phyloP scores from a whole-genome alignment of 2,113 vertebrate genomes.

The Antechinus flavipes region DNA sequence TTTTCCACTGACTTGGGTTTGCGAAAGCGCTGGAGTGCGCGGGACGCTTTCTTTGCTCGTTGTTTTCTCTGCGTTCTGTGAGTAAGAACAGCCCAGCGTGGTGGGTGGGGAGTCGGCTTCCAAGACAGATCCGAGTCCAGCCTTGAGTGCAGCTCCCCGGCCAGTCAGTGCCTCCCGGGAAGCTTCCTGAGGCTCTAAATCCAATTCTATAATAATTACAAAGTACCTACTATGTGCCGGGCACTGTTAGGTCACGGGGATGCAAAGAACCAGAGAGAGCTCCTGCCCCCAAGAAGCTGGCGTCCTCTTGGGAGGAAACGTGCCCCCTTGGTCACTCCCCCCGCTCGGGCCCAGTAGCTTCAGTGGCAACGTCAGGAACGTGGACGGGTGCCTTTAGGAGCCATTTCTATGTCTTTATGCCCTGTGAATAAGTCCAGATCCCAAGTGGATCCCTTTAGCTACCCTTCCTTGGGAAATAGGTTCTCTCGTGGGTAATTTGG shows the following conservation, averaged over 20 bases:
- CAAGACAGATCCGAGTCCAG: not conserved
- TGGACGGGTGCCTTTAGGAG: too few species aligned
- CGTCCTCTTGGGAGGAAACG: too few species aligned
- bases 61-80: not conserved
- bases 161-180: not conserved
- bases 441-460: not conserved
- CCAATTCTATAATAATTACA: not conserved
- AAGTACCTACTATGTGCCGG: not conserved
- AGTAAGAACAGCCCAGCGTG: not conserved
- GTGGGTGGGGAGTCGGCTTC: not conserved
- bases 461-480: too few species aligned
- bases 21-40: not conserved
- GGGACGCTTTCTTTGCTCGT: not conserved
- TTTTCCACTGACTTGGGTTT: constrained; percentile 11
- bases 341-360: too few species aligned
- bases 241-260: too few species aligned
- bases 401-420: not conserved
- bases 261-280: too few species aligned
- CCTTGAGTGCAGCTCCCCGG: not conserved
- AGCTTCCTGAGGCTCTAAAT: not conserved
- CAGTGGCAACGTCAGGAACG: too few species aligned
- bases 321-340: too few species aligned
- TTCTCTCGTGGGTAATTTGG: too few species aligned
- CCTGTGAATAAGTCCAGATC: not conserved
- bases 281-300: too few species aligned